Base-by-base conservation (phyloP, 2,888 invertebrate genomes). In the Amphipyra berbera region DNA sequence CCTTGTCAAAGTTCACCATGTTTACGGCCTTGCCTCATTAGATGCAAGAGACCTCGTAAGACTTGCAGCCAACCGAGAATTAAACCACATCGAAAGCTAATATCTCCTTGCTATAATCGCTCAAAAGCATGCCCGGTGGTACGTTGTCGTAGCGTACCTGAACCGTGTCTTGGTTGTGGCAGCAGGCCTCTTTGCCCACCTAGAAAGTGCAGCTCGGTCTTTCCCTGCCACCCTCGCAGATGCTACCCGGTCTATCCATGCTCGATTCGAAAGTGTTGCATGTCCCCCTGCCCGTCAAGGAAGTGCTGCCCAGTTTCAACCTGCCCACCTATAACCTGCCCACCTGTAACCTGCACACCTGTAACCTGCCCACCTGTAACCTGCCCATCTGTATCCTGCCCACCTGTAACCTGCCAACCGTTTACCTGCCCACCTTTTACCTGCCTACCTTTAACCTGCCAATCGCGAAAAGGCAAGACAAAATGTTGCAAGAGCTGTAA, bases 61-160 rank as follows among this genome's bases (percentile, higher is more conserved):
- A 60, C 69, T 48, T 82, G 86, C 50, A 90, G 91, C 54, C 89
- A 88, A 58, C 91, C 90, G 1, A 88, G 84, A 73, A 89, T 92
- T 13, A 88, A 74, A 76, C 37, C 86, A 9, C 90, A 90, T 67
- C 84, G 78, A 33, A 90, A 88, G 63, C 82, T 82, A 30, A 82
- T 79, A 61, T 94, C 94, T 10, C 93, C 94, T n/a, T 94, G 94
- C 71, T 68, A 60, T 35, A 94, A 94, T 65, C 87, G 90, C 9
- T 73, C 88, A 0, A 86, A 81, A 52, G 50, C 68, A 0, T 93
- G 93, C 61, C 89, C 92, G 0, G 83, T 89, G 48, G 90, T 88
- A 15, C 85, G 88, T 21, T 90, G 91, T 68, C 86, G 87, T 40
- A 93, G 93, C 73, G 74, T 89, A 33, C 86, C 89, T 1, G 86